Evolutionary conservation across 1,140 invertebrate genomes (phyloP), one percentile per base, ranked within the genome.

Genomic region (Solen grandis): DNA sequence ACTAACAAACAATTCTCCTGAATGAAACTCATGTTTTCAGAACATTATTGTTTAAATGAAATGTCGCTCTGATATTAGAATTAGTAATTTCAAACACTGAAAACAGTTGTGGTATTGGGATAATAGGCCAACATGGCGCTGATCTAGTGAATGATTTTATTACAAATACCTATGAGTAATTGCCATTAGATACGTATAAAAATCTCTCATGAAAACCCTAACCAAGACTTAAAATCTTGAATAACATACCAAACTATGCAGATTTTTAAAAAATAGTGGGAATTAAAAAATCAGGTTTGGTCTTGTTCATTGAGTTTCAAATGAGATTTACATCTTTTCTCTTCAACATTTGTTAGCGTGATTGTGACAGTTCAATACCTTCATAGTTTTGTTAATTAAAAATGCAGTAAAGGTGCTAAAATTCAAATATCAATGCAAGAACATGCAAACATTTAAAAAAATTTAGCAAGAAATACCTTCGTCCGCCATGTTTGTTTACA

Each of bases 401-500:
- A 46, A 22, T 69, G 36, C n/a, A 50, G 19, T 31, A 5, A 65
- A 50, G 14, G 19, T 50, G n/a, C 50, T 14, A 5, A 46, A 50
- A 22, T 31, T 38, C n/a, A n/a, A n/a, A n/a, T n/a, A n/a, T n/a
- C n/a, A n/a, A n/a, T n/a, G n/a, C n/a, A n/a, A n/a, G n/a, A n/a
- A n/a, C n/a, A n/a, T n/a, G n/a, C n/a, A n/a, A n/a, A 60, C 19
- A 38, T 13, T 5, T 2, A 16, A 27, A 74, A 60, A 60, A 38
- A 29, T 25, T n/a, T 60, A 41, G 54, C 38, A 74, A 16, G 33
- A 65, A 50, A 59, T 77, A 86, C 84, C 84, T 35, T 87, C 81
- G 60, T 84, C 86, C 80, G 86, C 86, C 86, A 87, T 87, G 68
- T 78, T 84, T 87, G 86, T 87, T 87, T 85, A 86, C 78, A 66